These are phyloP conservation scores for Atherinosoma microstoma DNA, from an alignment of 2,797 vertebrate species.

Conservation along the genomic window DNA sequence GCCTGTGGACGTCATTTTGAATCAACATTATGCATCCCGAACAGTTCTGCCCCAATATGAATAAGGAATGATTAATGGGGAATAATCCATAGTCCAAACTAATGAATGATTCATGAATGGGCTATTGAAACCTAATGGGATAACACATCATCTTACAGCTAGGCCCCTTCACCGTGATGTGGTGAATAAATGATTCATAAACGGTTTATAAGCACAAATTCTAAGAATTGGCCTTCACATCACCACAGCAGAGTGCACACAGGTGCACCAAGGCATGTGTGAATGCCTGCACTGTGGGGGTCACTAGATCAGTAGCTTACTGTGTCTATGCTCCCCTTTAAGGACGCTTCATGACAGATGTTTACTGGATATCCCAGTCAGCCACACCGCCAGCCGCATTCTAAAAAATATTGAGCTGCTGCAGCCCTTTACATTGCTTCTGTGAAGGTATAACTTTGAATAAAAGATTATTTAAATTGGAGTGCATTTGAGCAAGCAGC, in stretches of 20 bases:
- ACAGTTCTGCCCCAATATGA: constrained; percentile 64
- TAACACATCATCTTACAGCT: constrained; percentile 69
- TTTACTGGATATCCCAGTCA: constrained; percentile 77
- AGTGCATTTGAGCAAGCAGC: constrained; percentile 59
- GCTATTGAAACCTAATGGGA: constrained; percentile 73
- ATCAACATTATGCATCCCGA: constrained; percentile 67
- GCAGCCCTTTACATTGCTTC: constrained; percentile 54
- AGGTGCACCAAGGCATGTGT: constrained; percentile 64
- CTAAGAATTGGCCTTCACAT: constrained; percentile 58
- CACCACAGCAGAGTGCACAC: constrained; percentile 44
- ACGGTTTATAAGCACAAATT: constrained; percentile 57
- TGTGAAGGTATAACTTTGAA: constrained; percentile 69
- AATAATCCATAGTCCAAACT: constrained; percentile 64
- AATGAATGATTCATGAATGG: constrained; percentile 80
- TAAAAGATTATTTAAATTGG: constrained; percentile 62
- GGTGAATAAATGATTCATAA: constrained; percentile 71
- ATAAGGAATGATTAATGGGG: constrained; percentile 63
- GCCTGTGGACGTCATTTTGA: constrained; percentile 80
- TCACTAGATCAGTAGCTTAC: constrained; percentile 75
- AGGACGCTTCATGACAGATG: constrained; percentile 74
- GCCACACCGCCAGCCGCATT: constrained; percentile 57
- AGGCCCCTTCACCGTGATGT: constrained; percentile 58
- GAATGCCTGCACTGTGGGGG: constrained; percentile 72
- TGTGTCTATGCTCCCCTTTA: constrained; percentile 69
- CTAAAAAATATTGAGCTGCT: constrained; percentile 69